These are phyloP conservation scores for Archips xylosteana DNA, from an alignment of 2,888 invertebrate species.

Conservation along the genomic window DNA sequence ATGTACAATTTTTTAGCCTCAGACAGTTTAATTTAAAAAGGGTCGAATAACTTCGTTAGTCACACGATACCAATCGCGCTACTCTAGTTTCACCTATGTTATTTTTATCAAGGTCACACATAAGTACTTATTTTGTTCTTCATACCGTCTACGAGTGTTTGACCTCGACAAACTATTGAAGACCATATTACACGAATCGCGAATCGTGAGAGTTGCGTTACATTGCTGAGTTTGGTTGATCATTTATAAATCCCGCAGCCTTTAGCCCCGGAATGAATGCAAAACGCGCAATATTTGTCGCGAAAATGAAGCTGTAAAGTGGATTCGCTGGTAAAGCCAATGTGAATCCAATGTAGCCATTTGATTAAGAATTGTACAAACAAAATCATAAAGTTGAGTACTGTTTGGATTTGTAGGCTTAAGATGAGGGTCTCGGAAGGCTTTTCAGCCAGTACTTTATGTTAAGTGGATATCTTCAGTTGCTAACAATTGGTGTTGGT, in stretches of 20 bases:
- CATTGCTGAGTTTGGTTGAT: neutral
- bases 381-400: constrained; percentile 11
- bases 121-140: constrained; percentile 8
- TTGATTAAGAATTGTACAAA: constrained; percentile 9
- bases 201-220: neutral
- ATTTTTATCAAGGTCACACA: constrained; percentile 1
- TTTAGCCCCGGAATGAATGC: too few species aligned
- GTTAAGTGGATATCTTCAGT: constrained; percentile 2
- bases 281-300: too few species aligned
- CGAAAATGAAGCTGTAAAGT: neutral
- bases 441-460: neutral
- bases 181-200: neutral
- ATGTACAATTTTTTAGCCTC: too few species aligned
- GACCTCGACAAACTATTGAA: neutral
- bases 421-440: neutral
- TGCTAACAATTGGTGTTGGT: neutral
- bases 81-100: constrained; percentile 1
- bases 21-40: neutral
- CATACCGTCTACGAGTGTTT: constrained; percentile 5
- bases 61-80: neutral
- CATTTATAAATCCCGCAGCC: neutral
- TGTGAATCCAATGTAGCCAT: neutral
- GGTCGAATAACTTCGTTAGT: neutral
- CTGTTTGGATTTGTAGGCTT: neutral
- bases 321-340: neutral